Conservation (phyloP, 2,888 invertebrate genomes). For the Netelia melanura region DNA sequence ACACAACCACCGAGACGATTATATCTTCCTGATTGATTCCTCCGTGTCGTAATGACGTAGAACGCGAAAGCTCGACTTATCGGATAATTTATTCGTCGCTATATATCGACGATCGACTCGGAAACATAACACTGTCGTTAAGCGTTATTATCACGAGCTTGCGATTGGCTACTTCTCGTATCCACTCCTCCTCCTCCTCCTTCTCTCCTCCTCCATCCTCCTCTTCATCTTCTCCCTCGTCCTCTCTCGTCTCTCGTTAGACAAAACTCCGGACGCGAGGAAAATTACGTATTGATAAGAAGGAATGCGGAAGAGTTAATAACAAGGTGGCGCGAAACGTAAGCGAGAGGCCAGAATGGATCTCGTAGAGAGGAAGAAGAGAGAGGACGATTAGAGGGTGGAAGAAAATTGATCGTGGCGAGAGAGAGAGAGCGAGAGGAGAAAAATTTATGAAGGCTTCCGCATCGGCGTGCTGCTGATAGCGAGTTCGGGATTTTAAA, state of each 20-base stretch:
- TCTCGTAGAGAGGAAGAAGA: neutral
- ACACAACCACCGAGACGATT: neutral
- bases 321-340: constrained; percentile 53
- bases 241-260: constrained; percentile 30
- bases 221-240: too few relatives aligned
- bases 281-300: constrained; percentile 58
- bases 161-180: too few relatives aligned
- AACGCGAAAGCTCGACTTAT: constrained; percentile 15
- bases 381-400: neutral
- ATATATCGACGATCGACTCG: constrained; percentile 31
- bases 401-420: constrained; percentile 59
- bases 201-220: too few relatives aligned
- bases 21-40: neutral
- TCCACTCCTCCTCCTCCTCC: too few relatives aligned
- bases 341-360: constrained; percentile 6
- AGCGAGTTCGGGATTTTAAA: constrained; percentile 22
- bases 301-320: constrained; percentile 63
- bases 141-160: constrained; percentile 29
- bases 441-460: constrained; percentile 59
- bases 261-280: constrained; percentile 37
- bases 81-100: constrained; percentile 20
- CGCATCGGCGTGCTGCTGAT: constrained; percentile 23
- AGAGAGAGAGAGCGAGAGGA: constrained; percentile 28
- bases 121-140: constrained; percentile 37
- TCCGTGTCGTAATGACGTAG: constrained; percentile 5